These are phyloP conservation scores for Microplitis manilae DNA, from an alignment of 2,888 invertebrate genomes.

Conservation along the genomic window DNA sequence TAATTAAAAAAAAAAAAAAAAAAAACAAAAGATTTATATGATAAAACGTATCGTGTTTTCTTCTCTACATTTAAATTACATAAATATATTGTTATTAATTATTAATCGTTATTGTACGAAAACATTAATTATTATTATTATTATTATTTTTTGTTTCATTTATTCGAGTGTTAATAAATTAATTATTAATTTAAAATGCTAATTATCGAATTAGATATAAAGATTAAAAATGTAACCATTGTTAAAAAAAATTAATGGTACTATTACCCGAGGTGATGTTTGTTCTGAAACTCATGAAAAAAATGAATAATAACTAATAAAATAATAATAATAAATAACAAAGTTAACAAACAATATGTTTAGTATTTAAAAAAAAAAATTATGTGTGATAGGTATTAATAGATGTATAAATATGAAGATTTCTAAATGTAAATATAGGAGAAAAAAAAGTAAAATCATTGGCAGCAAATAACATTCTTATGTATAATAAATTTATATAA, in stretches of 20 bases:
- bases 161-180: slow-evolving; percentile 3
- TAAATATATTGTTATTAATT: slow-evolving; percentile 29
- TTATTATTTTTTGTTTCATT: slow-evolving; percentile 11
- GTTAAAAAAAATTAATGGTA: slow-evolving; percentile 35
- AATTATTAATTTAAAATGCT: slow-evolving; percentile 41
- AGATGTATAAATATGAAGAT: slow-evolving; percentile 66
- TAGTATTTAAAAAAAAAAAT: slow-evolving; percentile 44
- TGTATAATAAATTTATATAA: slow-evolving; percentile 53
- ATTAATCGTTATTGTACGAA: slow-evolving; percentile 22
- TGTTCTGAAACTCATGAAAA: slow-evolving; percentile 15
- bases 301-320: slow-evolving; percentile 37
- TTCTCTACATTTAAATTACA: slow-evolving; percentile 14
- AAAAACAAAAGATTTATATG: neutral
- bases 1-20: slow-evolving; percentile 9
- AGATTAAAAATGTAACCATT: slow-evolving; percentile 37
- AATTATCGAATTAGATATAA: slow-evolving; percentile 25
- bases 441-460: slow-evolving; percentile 53
- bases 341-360: slow-evolving; percentile 29
- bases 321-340: slow-evolving; percentile 28
- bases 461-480: slow-evolving; percentile 59
- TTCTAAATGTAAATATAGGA: slow-evolving; percentile 68
- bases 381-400: slow-evolving; percentile 59
- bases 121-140: slow-evolving; percentile 10
- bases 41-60: slow-evolving; percentile 15
- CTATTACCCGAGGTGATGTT: neutral